Evolutionary conservation across 2,888 invertebrate genomes (phyloP), one percentile per base, ranked within the genome.

Genomic region (Deroplatys truncata): DNA sequence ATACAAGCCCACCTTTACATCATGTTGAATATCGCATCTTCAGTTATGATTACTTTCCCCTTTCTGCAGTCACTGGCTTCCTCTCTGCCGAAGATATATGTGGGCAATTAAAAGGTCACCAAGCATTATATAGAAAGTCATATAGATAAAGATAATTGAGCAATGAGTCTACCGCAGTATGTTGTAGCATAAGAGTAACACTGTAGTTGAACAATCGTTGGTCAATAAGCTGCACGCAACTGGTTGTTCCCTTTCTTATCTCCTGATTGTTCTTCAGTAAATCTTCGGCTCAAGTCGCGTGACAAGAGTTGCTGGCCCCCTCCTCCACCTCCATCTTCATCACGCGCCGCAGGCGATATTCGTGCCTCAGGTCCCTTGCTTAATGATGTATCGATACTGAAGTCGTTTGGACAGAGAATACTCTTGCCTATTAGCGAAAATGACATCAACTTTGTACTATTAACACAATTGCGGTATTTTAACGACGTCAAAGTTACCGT

Each of bases 91-190:
- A 31, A 84, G 31, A 87, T 84, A 87, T 87, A 87, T 89, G 83
- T 49, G 56, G 35, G 86, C 82, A 90, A 88, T 90, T 90, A 90
- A 90, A 89, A 90, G 90, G 90, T 90, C 89, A 89, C 85, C 84
- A 29, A 29, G 89, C 84, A 35, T 83, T 84, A 35, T 88, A 83
- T 25, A 72, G 88, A 88, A 88, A 88, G 88, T 88, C 84, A 56
- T 90, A 88, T 83, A 89, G 90, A 90, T 88, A 82, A 88, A 88
- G 90, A 56, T 90, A 90, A 90, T 90, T 90, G 90, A 88, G 90
- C 90, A 90, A 90, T 85, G 90, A 28, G 86, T 56, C n/a, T 25
- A 72, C 56, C 20, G 56, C 56, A 72, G 56, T 72, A 20, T 72
- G 16, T 72, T 72, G 16, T 72, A 72, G 56, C 56, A 72, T 72